phyloP scores from a whole-genome alignment of 1,140 invertebrate species.

The Drosophila punjabiensis region DNA sequence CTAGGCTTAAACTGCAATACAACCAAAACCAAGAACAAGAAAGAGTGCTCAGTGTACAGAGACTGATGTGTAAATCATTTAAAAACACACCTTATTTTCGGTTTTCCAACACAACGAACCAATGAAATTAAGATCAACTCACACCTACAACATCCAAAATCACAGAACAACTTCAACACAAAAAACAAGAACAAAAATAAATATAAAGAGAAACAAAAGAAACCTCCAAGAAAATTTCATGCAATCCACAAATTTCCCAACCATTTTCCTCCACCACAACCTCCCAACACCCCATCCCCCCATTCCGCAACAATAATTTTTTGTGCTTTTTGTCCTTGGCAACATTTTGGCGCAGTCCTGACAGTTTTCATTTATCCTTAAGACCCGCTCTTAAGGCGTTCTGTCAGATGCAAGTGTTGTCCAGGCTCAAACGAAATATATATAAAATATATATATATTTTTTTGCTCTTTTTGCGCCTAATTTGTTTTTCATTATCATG shows the following conservation, averaged over 20 bases:
- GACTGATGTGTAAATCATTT: slow-evolving; percentile 34
- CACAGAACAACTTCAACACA: slow-evolving; percentile 42
- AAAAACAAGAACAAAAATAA: slow-evolving; percentile 13
- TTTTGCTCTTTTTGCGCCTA: slow-evolving; percentile 61
- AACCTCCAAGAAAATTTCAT: slow-evolving; percentile 63
- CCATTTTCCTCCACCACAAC: slow-evolving; percentile 29
- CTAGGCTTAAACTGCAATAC: slow-evolving; percentile 42
- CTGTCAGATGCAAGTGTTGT: slow-evolving; percentile 79
- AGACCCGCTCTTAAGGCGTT: slow-evolving; percentile 49
- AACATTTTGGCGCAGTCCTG: slow-evolving; percentile 70
- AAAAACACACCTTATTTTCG: slow-evolving; percentile 23
- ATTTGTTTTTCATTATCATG: slow-evolving; percentile 80
- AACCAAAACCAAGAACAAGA: not conserved
- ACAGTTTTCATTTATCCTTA: slow-evolving; percentile 70
- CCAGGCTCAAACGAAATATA: slow-evolving; percentile 53
- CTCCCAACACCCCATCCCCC: slow-evolving; percentile 13
- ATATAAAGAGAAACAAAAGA: slow-evolving; percentile 15
- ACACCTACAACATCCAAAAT: slow-evolving; percentile 44
- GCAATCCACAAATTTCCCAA: slow-evolving; percentile 56
- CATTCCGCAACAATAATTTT: slow-evolving; percentile 55
- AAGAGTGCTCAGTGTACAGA: slow-evolving; percentile 40
- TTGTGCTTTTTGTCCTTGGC: slow-evolving; percentile 53
- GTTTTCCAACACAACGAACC: slow-evolving; percentile 42
- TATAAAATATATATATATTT: slow-evolving; percentile 26
- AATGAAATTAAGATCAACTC: slow-evolving; percentile 38